Percentiles rank a stretch among this genome's conserved stretches.
These are phyloP conservation scores for Venustaconcha ellipsiformis DNA, from an alignment of 1,140 invertebrate genomes.

Conservation along the genomic window DNA sequence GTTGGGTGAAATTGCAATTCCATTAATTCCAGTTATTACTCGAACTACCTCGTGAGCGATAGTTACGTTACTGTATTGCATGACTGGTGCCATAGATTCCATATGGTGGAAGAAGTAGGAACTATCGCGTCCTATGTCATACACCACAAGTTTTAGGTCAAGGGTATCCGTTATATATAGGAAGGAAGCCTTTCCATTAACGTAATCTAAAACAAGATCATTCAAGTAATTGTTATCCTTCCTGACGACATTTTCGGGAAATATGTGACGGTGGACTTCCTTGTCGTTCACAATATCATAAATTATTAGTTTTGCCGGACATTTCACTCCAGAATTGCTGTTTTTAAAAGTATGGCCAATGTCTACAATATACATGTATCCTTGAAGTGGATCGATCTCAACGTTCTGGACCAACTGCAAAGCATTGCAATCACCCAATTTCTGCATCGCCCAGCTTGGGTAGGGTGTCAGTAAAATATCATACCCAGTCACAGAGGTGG, in stretches of 20 bases:
- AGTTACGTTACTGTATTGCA: constrained; percentile 6
- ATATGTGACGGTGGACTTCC: constrained; percentile 25
- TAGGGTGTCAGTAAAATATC: constrained; percentile 34
- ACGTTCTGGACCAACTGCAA: constrained; percentile 45
- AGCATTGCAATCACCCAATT: constrained; percentile 35
- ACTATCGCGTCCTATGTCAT: constrained; percentile 20
- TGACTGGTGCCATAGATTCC: constrained; percentile 28
- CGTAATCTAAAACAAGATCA: constrained; percentile 42
- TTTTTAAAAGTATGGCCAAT: constrained; percentile 20
- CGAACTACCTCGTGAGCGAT: constrained; percentile 12
- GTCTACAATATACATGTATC: constrained; percentile 42
- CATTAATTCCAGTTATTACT: constrained; percentile 30
- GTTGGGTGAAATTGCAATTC: constrained; percentile 41
- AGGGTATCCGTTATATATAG: constrained; percentile 40
- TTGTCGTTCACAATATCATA: constrained; percentile 32
- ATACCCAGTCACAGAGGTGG: constrained; percentile 2
- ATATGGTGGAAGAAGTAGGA: constrained; percentile 25
- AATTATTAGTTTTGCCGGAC: constrained; percentile 41
- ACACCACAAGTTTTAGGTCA: constrained; percentile 32
- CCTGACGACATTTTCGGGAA: constrained; percentile 32
- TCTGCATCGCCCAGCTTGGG: constrained; percentile 38
- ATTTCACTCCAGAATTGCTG: constrained; percentile 1
- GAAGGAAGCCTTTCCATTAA: constrained; percentile 28
- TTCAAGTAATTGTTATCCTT: constrained; percentile 32
- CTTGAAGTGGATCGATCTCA: constrained; percentile 44